A percentile compares a stretch with the other conserved stretches of the same genome.
phyloP scores from a whole-genome alignment of 1,140 invertebrate genomes.

The Lepidurus couesii region DNA sequence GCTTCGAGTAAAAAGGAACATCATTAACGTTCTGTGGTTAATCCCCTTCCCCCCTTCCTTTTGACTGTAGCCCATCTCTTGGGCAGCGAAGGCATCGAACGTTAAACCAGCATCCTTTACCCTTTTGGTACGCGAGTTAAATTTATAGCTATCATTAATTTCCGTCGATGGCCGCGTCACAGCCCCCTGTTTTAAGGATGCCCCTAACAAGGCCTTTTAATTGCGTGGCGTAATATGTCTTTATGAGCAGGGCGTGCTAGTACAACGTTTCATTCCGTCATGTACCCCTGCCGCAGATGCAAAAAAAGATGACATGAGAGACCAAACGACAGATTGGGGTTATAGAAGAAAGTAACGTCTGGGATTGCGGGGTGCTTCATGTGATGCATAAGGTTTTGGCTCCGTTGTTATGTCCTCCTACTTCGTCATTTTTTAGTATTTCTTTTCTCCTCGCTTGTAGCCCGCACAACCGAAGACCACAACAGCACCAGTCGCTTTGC shows the following conservation, averaged over 20 bases:
- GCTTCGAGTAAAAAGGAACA: not conserved
- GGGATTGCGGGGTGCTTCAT: not conserved
- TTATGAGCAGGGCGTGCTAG: not conserved
- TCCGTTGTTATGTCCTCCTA: not conserved
- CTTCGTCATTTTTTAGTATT: not conserved
- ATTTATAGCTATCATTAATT: constrained; percentile 8
- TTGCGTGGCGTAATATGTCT: not conserved
- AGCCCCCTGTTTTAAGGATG: constrained; percentile 18
- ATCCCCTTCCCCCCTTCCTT: not conserved
- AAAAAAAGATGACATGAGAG: not conserved
- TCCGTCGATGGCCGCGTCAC: constrained; percentile 12
- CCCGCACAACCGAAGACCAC: constrained; percentile 3
- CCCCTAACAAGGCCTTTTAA: constrained; percentile 15
- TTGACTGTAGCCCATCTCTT: not conserved
- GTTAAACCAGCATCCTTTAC: not conserved
- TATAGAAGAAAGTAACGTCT: constrained; percentile 18
- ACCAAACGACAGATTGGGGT: constrained; percentile 3
- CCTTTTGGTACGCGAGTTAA: constrained; percentile 15
- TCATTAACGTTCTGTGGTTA: not conserved
- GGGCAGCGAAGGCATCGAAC: constrained; percentile 6
- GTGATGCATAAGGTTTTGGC: not conserved
- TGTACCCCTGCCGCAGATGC: not conserved
- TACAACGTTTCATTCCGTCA: not conserved
- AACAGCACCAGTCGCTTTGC: not conserved
- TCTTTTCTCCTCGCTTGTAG: not conserved